These are phyloP conservation scores for Dolomedes plantarius DNA, from an alignment of 2,888 invertebrate species.

Conservation along the genomic window DNA sequence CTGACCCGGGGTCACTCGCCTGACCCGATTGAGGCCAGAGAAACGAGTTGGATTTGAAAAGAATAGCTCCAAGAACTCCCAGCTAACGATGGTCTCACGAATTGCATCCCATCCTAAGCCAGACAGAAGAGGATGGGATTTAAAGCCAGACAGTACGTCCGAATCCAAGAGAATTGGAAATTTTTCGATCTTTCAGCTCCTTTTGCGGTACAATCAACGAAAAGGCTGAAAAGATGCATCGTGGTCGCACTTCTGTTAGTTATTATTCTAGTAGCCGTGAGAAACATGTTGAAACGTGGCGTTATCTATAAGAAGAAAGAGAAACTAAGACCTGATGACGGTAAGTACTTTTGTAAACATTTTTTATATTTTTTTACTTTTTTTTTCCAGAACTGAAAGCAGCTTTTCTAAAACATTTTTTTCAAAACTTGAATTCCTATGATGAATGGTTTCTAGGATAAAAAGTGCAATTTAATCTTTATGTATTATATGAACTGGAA, in stretches of 20 bases:
- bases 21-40: constrained; percentile 28
- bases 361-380: too few species aligned
- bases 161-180: not conserved
- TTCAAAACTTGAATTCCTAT: too few species aligned
- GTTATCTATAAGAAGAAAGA: constrained; percentile 21
- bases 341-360: not conserved
- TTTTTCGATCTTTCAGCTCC: not conserved
- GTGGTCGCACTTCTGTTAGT: not conserved
- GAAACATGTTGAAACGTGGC: not conserved
- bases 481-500: too few species aligned
- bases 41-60: constrained; percentile 24
- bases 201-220: not conserved
- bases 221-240: not conserved
- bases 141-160: not conserved
- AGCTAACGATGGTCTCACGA: not conserved
- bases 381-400: too few species aligned
- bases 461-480: too few species aligned
- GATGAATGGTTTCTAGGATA: too few species aligned
- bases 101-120: not conserved
- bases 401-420: too few species aligned
- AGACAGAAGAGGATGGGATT: not conserved
- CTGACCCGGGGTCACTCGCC: constrained; percentile 55
- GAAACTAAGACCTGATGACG: not conserved
- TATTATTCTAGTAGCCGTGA: not conserved
- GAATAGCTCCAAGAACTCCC: not conserved